phyloP scores from a whole-genome alignment of 1,140 invertebrate species.

The Trypoxylus dichotomus region DNA sequence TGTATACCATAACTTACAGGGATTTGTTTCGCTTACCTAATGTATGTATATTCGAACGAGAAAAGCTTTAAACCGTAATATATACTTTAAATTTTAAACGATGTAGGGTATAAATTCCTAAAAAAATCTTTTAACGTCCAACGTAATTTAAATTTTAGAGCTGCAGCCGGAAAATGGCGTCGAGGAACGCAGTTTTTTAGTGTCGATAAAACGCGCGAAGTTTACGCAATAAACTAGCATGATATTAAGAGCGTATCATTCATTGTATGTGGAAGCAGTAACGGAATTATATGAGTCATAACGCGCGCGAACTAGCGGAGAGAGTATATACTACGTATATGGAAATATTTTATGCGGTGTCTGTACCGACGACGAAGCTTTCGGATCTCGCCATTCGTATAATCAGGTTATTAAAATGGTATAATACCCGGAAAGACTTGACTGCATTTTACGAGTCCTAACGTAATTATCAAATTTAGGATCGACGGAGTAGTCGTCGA shows the following conservation, averaged over 20 bases:
- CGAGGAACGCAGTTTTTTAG: slow-evolving; percentile 2
- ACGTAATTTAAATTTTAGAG: slow-evolving; percentile 20
- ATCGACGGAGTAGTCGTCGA: neutral
- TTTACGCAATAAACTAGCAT: slow-evolving; percentile 12
- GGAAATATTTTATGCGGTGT: slow-evolving; percentile 21
- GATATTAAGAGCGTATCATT: slow-evolving; percentile 12
- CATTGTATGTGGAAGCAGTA: slow-evolving; percentile 21
- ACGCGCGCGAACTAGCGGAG: neutral
- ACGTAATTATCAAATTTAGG: slow-evolving; percentile 24
- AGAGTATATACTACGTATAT: neutral
- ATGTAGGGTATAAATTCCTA: neutral
- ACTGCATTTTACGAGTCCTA: slow-evolving; percentile 25
- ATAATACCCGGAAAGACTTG: slow-evolving; percentile 25
- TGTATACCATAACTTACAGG: too few relatives aligned
- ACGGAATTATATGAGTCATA: slow-evolving; percentile 24
- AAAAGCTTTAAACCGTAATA: neutral
- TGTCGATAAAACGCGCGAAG: slow-evolving; percentile 16
- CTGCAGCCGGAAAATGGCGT: neutral
- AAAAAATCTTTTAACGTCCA: slow-evolving; percentile 9
- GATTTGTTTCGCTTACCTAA: too few relatives aligned
- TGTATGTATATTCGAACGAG: too few relatives aligned
- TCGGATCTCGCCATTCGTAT: slow-evolving; percentile 20
- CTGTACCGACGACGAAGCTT: neutral
- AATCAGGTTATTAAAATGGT: slow-evolving; percentile 24
- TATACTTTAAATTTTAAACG: neutral